Percentiles rank a stretch among this genome's conserved stretches.
Evolutionary conservation across 2,888 invertebrate genomes (phyloP).

Genomic region (Aleiodes leptofemur): DNA sequence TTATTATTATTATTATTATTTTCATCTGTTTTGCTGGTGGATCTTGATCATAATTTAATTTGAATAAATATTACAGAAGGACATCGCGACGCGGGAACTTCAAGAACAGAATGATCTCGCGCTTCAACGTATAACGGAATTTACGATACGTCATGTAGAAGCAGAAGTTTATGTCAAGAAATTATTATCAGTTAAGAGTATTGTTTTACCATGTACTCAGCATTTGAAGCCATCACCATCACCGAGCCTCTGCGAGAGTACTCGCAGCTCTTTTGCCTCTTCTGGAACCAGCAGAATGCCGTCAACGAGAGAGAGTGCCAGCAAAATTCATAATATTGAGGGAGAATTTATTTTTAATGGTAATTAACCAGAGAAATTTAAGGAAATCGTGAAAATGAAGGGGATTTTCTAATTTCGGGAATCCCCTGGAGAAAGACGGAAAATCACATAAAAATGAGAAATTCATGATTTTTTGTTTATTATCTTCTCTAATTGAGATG

Average conservation of each 20-base stretch:
- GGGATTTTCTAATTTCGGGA: background rate
- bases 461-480: too few species aligned
- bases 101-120: conserved; percentile 78
- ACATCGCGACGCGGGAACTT: conserved; percentile 79
- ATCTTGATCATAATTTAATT: too few species aligned
- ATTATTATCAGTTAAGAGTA: conserved; percentile 68
- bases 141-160: conserved; percentile 74
- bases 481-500: too few species aligned
- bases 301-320: conserved; percentile 1
- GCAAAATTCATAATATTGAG: conserved; percentile 5
- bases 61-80: conserved; percentile 73
- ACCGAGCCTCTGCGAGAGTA: conserved; percentile 59
- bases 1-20: too few species aligned
- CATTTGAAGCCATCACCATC: conserved; percentile 58
- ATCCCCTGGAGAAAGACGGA: too few species aligned
- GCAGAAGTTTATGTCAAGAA: conserved; percentile 73
- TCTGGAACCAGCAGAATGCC: conserved; percentile 15
- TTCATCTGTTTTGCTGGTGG: too few species aligned
- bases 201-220: conserved; percentile 66
- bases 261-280: conserved; percentile 12
- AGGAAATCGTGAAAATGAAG: background rate
- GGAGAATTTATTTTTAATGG: conserved; percentile 5
- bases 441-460: too few species aligned
- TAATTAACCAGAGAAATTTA: background rate
- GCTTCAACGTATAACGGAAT: conserved; percentile 78